Evolutionary conservation across 1,140 invertebrate genomes (phyloP), one percentile per base, ranked within the genome.

Genomic region (Dysdera silvatica): DNA sequence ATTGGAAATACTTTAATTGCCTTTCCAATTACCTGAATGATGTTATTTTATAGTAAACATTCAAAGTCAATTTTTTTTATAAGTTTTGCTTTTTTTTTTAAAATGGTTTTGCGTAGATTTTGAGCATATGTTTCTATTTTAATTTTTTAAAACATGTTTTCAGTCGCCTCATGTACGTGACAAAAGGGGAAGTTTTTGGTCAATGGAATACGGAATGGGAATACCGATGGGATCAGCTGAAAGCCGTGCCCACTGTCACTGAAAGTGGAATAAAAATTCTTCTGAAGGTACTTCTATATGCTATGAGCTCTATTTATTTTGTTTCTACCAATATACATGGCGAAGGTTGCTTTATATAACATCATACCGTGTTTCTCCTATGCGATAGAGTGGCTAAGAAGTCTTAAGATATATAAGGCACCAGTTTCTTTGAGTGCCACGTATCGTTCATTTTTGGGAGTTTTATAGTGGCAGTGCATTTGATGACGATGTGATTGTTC

Each of bases 151-250:
- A 18, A 32, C 23, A 24, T 47, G 61, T 49, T 65, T 71, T 20
- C 52, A 79, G 77, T 55, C 72, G 77, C 31, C 49, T 79, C 0
- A 66, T 79, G 37, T 72, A 78, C 58, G 72, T 76, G 16, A 72
- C 70, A 61, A 72, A 75, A 62, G 77, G 77, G 6, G 77, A 79
- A 24, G 70, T 79, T n/a, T 77, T 79, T 67, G 77, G 77, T 31
- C 70, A 74, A 40, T 79, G 77, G 78, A 75, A 77, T 61, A 69
- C 70, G 49, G 80, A 83, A 49, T 86, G 84, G 83, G 72, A 80
- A 14, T 77, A 83, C 60, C 80, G 80, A 2, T 86, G 82, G 82
- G 77, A 78, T 65, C 83, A 85, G 69, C 72, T 85, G 5, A 70
- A 68, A 41, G 75, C 78, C 43, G 72, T 78, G 4, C 78, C 82